Evolutionary conservation across 64 coral and sea anemone species (phyloP).

Genomic region (Orbicella faveolata): DNA sequence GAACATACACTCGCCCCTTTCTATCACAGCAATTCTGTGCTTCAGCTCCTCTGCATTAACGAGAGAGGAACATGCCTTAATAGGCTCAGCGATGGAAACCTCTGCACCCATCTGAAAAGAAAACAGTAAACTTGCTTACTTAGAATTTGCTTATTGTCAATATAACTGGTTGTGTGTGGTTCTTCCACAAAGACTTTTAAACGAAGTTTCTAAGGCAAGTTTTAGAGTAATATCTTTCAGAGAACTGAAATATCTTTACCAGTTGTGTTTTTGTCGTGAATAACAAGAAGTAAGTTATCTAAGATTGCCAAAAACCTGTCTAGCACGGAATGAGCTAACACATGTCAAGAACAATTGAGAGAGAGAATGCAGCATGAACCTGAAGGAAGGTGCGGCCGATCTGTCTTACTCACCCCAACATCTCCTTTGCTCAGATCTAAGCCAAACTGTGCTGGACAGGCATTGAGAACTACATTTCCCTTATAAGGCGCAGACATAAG

Average conservation of each 20-base stretch:
- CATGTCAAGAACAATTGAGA: background rate
- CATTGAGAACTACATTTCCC: slow-evolving; percentile 86
- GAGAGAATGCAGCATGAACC: background rate
- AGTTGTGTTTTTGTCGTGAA: too few species aligned
- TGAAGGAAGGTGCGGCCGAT: background rate
- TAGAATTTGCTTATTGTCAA: too few species aligned
- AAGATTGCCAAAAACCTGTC: too few species aligned
- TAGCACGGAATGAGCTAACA: too few species aligned
- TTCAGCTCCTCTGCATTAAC: slow-evolving; percentile 72
- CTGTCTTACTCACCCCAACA: slow-evolving; percentile 66
- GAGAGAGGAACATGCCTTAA: slow-evolving; percentile 75
- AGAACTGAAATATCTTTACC: too few species aligned
- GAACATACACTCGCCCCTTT: slow-evolving; percentile 96
- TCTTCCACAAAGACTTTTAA: too few species aligned
- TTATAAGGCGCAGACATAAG: slow-evolving; percentile 92
- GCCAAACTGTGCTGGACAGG: slow-evolving; percentile 97
- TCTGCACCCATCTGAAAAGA: slow-evolving; percentile 86
- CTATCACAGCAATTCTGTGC: slow-evolving; percentile 88
- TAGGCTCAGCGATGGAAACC: slow-evolving; percentile 60
- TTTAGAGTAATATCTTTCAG: too few species aligned
- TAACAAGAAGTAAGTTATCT: too few species aligned
- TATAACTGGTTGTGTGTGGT: background rate
- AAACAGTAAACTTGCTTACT: background rate
- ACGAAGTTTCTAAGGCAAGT: too few species aligned
- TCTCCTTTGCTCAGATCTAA: slow-evolving; percentile 88